Evolutionary conservation across 2,888 invertebrate genomes (phyloP), one percentile per base, ranked within the genome.

Genomic region (Polylopha cassiicola): DNA sequence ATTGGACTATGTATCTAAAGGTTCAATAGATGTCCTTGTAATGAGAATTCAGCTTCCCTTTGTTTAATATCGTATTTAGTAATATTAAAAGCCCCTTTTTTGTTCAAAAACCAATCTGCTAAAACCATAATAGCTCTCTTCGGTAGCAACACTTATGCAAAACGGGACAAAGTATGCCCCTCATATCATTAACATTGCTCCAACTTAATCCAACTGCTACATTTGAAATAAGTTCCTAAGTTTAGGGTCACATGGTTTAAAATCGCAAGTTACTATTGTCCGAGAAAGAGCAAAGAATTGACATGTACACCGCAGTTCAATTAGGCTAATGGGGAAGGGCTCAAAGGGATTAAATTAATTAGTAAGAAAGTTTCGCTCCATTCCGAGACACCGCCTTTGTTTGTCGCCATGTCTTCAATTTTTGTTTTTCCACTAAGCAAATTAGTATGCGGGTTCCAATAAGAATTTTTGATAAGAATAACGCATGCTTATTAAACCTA

Each of bases 281-380:
- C 44, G 58, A 65, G 61, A 60, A 64, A 58, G 58, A 72, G 69
- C 66, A 79, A 81, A 80, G 80, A 82, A 84, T 82, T 80, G 82
- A 82, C 80, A 80, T 80, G 81, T 81, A 82, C 81, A 80, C 79
- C 81, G 72, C 82, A 80, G 78, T 84, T 84, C 82, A 84, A 84
- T 84, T 84, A 84, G 80, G 75, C 70, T 82, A 84, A 84, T 84
- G 81, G 84, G 76, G 66, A 70, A 74, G 71, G 78, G 78, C 79
- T 80, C 73, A 73, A 80, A 82, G 80, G 82, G 82, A 84, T 84
- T 81, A 79, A 79, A 81, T 84, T 82, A 84, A 84, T 84, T 84
- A 82, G 81, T 76, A 80, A 80, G 80, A 81, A 84, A 82, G 77
- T 84, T 82, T 73, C 64, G 73, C 73, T 77, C 64, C 70, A 66